Evolutionary conservation across 2,888 invertebrate genomes (phyloP).

Genomic region (Catocala nupta): DNA sequence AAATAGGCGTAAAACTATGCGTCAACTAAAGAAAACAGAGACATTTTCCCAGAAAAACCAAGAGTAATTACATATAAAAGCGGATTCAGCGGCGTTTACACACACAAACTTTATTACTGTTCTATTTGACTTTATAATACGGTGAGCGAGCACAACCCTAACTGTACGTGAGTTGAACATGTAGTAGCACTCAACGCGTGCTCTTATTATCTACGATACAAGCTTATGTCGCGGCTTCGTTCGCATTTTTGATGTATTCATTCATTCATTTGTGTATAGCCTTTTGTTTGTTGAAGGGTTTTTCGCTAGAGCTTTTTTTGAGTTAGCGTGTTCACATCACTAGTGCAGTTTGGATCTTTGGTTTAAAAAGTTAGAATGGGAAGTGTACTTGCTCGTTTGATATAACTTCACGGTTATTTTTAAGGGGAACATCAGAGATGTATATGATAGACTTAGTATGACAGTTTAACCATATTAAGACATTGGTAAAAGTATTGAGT

Average conservation of each 20-base stretch:
- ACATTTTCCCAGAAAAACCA: neutral
- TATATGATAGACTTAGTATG: no score
- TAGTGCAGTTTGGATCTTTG: no score
- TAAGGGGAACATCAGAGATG: no score
- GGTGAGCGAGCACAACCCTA: conserved; percentile 31
- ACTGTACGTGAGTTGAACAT: conserved; percentile 39
- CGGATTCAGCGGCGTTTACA: conserved; percentile 22
- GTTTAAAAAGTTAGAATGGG: no score
- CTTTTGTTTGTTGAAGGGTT: neutral
- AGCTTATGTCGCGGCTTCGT: conserved; percentile 5
- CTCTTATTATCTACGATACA: conserved; percentile 3
- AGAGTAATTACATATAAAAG: conserved; percentile 2
- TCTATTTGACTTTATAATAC: conserved; percentile 49
- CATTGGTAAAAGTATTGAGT: no score
- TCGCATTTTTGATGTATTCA: conserved; percentile 1
- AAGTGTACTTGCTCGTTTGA: no score
- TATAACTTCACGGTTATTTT: no score
- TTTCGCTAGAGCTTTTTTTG: no score
- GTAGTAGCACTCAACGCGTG: conserved; percentile 15
- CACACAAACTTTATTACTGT: conserved; percentile 35
- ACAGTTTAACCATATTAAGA: no score
- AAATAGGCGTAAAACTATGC: no score
- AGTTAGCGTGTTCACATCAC: no score
- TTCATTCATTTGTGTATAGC: neutral
- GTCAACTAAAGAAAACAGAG: neutral